Conservation (phyloP, 1,140 invertebrate species). For the Apis laboriosa region DNA sequence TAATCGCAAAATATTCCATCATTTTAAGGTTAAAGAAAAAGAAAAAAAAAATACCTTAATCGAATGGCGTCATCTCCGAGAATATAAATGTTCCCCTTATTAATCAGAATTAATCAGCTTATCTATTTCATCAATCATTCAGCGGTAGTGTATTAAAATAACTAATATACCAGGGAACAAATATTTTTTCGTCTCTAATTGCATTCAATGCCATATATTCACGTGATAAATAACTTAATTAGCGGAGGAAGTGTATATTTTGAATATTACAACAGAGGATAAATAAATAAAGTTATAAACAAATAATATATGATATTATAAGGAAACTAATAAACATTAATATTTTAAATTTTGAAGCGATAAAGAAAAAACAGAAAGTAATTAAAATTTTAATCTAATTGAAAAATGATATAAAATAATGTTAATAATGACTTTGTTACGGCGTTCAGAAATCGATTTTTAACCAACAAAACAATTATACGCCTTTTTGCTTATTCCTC, state of each 20-base stretch:
- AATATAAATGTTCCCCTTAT: not conserved
- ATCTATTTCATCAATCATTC: conserved; percentile 1
- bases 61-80: not conserved
- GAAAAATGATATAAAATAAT: not conserved
- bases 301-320: too few relatives aligned
- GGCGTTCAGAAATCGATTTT: too few relatives aligned
- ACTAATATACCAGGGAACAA: not conserved
- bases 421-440: not conserved
- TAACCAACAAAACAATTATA: too few relatives aligned
- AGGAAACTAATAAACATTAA: too few relatives aligned
- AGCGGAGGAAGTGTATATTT: not conserved
- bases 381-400: too few relatives aligned
- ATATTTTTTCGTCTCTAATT: not conserved
- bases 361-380: too few relatives aligned
- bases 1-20: not conserved
- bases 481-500: too few relatives aligned
- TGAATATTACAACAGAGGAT: too few relatives aligned
- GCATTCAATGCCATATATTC: not conserved
- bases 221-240: conserved; percentile 9
- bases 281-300: too few relatives aligned
- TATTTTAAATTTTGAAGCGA: too few relatives aligned
- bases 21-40: not conserved
- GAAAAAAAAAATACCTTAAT: not conserved
- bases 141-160: not conserved
- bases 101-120: not conserved